Percentiles rank a stretch among this genome's conserved stretches.
These are phyloP conservation scores for Colostygia pectinataria DNA, from an alignment of 2,888 invertebrate species.

Conservation along the genomic window DNA sequence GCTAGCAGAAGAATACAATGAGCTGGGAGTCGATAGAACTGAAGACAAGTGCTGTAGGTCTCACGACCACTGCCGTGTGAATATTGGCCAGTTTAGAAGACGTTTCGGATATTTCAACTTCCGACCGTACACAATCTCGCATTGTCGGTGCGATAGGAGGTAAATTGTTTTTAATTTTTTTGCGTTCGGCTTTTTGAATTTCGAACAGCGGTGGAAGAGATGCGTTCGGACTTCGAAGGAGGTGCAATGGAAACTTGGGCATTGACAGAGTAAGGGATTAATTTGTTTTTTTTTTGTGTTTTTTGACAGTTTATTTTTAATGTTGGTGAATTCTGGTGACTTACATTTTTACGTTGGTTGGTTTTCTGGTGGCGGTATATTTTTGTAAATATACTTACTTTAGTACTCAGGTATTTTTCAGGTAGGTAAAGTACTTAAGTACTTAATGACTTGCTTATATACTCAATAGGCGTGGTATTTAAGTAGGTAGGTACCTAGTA, in stretches of 20 bases:
- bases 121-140: constrained; percentile 88
- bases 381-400: constrained; percentile 1
- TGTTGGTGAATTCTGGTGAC: not conserved
- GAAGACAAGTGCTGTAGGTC: constrained; percentile 89
- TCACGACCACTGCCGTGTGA: constrained; percentile 87
- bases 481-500: too few relatives aligned
- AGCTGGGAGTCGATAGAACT: constrained; percentile 77
- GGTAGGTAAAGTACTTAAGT: too few relatives aligned
- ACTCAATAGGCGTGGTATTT: too few relatives aligned
- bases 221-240: constrained; percentile 3
- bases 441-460: too few relatives aligned
- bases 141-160: constrained; percentile 91
- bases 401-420: not conserved
- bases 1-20: constrained; percentile 82
- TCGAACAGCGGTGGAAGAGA: not conserved
- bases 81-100: constrained; percentile 84
- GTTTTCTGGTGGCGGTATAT: constrained; percentile 13
- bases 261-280: not conserved
- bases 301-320: not conserved
- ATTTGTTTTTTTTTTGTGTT: constrained; percentile 3
- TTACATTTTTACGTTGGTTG: constrained; percentile 1
- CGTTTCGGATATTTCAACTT: constrained; percentile 86
- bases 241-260: not conserved
- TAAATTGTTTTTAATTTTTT: constrained; percentile 69
- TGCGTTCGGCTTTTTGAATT: constrained; percentile 11